Conservation (phyloP, 2,797 vertebrate species). For the Lepilemur ruficaudatus region DNA sequence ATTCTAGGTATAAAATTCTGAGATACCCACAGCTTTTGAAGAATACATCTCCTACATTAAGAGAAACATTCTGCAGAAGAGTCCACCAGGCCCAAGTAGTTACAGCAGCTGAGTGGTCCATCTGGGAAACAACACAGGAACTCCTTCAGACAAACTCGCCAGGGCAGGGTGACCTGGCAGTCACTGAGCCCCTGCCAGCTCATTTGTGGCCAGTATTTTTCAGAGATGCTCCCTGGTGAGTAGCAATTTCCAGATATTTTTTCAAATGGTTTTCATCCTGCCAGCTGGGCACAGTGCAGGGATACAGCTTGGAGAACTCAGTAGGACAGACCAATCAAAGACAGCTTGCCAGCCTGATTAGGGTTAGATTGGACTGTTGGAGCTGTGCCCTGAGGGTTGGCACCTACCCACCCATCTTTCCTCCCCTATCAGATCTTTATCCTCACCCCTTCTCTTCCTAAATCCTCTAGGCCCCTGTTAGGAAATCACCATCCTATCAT, state of each 20-base stretch:
- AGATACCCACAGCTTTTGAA: not conserved
- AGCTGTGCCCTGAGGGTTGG: constrained; percentile 25
- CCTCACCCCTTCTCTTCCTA: not conserved
- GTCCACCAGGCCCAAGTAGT: not conserved
- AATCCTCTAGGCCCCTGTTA: not conserved
- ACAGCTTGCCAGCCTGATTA: constrained; percentile 8
- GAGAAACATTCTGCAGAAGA: not conserved
- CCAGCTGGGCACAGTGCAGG: constrained; percentile 76
- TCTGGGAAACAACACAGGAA: constrained; percentile 62
- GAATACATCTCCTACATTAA: not conserved
- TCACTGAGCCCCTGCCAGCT: constrained; percentile 57
- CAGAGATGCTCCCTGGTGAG: constrained; percentile 80
- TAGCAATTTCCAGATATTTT: constrained; percentile 76
- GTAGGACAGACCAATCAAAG: constrained; percentile 47
- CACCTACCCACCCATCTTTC: not conserved
- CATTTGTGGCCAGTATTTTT: constrained; percentile 71
- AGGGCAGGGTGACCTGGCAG: constrained; percentile 35
- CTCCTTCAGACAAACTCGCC: constrained; percentile 68
- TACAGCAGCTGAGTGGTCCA: constrained; percentile 54
- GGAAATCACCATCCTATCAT: not conserved
- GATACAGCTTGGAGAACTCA: constrained; percentile 53
- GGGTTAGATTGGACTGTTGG: not conserved
- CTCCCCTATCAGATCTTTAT: not conserved
- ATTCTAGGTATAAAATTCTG: not conserved
- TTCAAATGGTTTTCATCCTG: constrained; percentile 79